Evolutionary conservation across 2,888 invertebrate genomes (phyloP).

Genomic region (Dicyrtomina minuta): DNA sequence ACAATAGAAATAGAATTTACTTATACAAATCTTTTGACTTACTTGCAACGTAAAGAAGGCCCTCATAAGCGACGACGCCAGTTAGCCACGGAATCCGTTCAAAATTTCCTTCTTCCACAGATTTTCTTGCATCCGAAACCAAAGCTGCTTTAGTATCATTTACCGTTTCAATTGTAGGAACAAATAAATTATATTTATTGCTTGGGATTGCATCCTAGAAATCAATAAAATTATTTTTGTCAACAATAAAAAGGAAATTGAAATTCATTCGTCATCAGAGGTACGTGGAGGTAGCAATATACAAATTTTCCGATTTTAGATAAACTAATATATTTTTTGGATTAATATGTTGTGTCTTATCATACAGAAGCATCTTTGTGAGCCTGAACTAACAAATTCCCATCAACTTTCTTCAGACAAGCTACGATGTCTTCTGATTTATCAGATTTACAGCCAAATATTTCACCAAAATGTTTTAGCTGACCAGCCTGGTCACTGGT

Average conservation of each 20-base stretch:
- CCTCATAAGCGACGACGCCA: conserved; percentile 20
- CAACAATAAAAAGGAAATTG: background rate
- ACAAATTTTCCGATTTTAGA: no score
- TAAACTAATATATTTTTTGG: no score
- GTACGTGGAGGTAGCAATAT: no score
- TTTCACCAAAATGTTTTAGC: conserved; percentile 8
- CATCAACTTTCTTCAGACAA: conserved; percentile 26
- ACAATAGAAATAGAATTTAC: no score
- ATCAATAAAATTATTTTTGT: background rate
- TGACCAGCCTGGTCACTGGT: background rate
- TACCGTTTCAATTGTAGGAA: conserved; percentile 3
- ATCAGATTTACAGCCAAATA: conserved; percentile 11
- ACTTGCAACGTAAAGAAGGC: conserved; percentile 20
- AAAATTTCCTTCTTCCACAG: conserved; percentile 9
- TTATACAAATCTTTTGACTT: background rate
- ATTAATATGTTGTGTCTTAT: no score
- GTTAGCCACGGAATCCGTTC: conserved; percentile 9
- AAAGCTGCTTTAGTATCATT: conserved; percentile 5
- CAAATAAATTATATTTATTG: conserved; percentile 14
- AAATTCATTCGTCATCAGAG: no score
- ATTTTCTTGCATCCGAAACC: background rate
- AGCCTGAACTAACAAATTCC: background rate
- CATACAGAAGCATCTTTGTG: conserved; percentile 16
- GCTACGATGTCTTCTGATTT: background rate
- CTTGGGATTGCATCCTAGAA: background rate